Evolutionary conservation across 2,888 invertebrate genomes (phyloP).

Genomic region (Watsonalla binaria): DNA sequence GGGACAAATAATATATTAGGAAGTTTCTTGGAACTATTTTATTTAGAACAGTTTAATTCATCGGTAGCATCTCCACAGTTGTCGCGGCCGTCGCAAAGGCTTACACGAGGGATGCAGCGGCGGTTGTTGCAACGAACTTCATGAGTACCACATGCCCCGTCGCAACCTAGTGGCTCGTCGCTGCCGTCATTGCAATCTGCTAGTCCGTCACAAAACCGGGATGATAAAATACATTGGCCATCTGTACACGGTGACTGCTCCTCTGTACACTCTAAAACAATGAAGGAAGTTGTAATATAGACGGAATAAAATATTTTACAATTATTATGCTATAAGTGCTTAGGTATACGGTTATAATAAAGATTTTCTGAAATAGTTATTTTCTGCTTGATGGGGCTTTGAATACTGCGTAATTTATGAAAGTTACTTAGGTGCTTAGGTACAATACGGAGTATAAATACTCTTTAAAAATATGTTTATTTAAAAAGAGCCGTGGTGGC

Average conservation of each 20-base stretch:
- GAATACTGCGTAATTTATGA: too few relatives aligned
- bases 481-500: too few relatives aligned
- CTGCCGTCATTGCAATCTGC: slow-evolving; percentile 83
- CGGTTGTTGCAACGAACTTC: slow-evolving; percentile 69
- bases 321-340: too few relatives aligned
- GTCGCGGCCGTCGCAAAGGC: slow-evolving; percentile 82
- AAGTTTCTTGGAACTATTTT: background rate
- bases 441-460: too few relatives aligned
- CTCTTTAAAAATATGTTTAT: too few relatives aligned
- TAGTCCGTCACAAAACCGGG: slow-evolving; percentile 84
- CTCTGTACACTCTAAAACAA: slow-evolving; percentile 62
- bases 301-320: too few relatives aligned
- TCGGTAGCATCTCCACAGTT: slow-evolving; percentile 84
- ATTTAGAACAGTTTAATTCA: slow-evolving; percentile 74
- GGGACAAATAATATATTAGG: too few relatives aligned
- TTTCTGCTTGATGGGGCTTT: too few relatives aligned
- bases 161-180: slow-evolving; percentile 82
- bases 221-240: slow-evolving; percentile 81
- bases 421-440: too few relatives aligned
- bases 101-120: slow-evolving; percentile 80
- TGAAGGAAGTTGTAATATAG: too few relatives aligned
- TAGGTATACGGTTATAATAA: too few relatives aligned
- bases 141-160: slow-evolving; percentile 74
- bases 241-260: slow-evolving; percentile 79
- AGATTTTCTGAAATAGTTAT: too few relatives aligned